These are phyloP conservation scores for Montipora cactus DNA, from an alignment of 64 coral and sea anemone genomes.

Conservation along the genomic window DNA sequence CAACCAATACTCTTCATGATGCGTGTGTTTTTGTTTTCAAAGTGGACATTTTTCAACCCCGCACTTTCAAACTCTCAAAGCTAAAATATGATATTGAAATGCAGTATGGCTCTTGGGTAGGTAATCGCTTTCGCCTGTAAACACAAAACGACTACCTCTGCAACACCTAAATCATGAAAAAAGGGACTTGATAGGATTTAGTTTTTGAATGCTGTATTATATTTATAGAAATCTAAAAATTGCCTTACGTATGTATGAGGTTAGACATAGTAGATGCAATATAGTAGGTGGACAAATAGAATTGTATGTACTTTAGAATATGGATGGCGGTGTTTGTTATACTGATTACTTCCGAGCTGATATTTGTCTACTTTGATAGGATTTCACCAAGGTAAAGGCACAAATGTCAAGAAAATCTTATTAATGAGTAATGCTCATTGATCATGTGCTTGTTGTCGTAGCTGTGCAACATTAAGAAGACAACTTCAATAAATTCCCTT, in stretches of 20 bases:
- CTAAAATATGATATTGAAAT: neutral
- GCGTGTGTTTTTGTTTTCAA: neutral
- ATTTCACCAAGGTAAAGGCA: neutral
- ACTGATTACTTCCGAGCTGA: neutral
- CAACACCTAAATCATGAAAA: neutral
- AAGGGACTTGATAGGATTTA: neutral
- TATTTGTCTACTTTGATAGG: neutral
- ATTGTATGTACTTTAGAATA: neutral
- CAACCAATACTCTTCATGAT: neutral
- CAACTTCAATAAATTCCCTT: too few species aligned
- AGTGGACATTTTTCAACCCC: neutral
- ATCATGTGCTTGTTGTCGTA: too few species aligned
- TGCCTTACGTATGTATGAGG: neutral
- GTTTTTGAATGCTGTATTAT: neutral
- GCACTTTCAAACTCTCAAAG: neutral
- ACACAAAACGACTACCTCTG: neutral
- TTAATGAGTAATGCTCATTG: neutral
- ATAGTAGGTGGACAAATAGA: neutral
- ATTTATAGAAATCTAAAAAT: neutral
- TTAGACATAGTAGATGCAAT: neutral
- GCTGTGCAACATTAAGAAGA: too few species aligned
- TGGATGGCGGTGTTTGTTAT: neutral
- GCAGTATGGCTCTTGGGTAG: neutral
- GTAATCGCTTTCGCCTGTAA: neutral
- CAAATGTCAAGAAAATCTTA: neutral